Evolutionary conservation across 2,888 invertebrate species (phyloP).

Genomic region (Gasteruption jaculator): DNA sequence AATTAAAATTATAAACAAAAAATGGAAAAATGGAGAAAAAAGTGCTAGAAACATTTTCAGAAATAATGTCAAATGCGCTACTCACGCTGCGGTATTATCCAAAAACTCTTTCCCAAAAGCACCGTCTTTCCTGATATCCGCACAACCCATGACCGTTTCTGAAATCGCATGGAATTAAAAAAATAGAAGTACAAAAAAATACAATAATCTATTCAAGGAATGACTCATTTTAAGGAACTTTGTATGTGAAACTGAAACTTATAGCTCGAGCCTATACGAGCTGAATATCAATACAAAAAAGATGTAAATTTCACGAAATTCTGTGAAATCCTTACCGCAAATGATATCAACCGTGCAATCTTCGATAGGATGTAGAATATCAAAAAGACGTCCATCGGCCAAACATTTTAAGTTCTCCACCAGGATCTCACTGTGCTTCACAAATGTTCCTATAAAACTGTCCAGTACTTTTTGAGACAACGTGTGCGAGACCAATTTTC

Average conservation of each 20-base stretch:
- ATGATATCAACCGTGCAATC: conserved; percentile 22
- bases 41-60: no score
- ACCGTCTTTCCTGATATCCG: conserved; percentile 15
- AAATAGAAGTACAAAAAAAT: no score
- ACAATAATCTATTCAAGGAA: no score
- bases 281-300: background rate
- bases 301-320: no score
- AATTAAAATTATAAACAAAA: background rate
- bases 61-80: no score
- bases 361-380: conserved; percentile 20
- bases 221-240: background rate
- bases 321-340: conserved; percentile 21
- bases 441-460: conserved; percentile 20
- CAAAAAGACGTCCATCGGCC: conserved; percentile 20
- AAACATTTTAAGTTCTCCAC: conserved; percentile 17
- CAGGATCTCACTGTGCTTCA: conserved; percentile 18
- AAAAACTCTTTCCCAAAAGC: conserved; percentile 19
- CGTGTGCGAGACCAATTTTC: conserved; percentile 25
- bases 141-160: conserved; percentile 25
- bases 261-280: background rate
- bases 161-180: no score
- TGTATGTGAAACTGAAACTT: background rate
- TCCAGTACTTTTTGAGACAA: conserved; percentile 19
- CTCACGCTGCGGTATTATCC: conserved; percentile 21
- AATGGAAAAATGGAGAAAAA: background rate